These are phyloP conservation scores for Heliconius eleuchia DNA, from an alignment of 1,140 invertebrate genomes.

Conservation along the genomic window DNA sequence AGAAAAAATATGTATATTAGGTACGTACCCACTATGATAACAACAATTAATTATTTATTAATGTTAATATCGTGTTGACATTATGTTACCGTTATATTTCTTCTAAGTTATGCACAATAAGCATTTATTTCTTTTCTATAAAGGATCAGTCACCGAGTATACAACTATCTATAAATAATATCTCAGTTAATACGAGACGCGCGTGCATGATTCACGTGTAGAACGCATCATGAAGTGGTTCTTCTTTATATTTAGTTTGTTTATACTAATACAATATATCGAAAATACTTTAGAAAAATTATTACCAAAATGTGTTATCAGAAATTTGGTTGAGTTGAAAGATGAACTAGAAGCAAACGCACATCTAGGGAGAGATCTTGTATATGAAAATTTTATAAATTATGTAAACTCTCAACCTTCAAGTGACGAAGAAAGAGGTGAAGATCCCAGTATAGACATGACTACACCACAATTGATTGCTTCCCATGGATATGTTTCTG, in stretches of 20 bases:
- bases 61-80: too few species aligned
- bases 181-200: background rate
- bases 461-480: conserved; percentile 83
- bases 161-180: background rate
- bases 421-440: conserved; percentile 36
- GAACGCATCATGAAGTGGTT: conserved; percentile 3
- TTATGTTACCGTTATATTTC: too few species aligned
- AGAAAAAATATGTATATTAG: too few species aligned
- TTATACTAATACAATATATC: background rate
- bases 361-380: background rate
- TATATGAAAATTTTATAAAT: background rate
- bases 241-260: conserved; percentile 1
- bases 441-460: conserved; percentile 71
- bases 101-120: background rate
- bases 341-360: background rate
- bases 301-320: background rate
- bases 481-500: conserved; percentile 85
- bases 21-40: too few species aligned
- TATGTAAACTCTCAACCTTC: background rate
- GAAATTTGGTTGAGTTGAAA: background rate
- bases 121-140: background rate
- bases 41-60: too few species aligned
- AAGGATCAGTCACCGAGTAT: background rate
- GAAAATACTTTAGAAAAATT: background rate
- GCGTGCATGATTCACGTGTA: background rate